A percentile compares a stretch with the other conserved stretches of the same genome.
Conservation (phyloP, 2,113 vertebrate species). For the Cairina moschata region DNA sequence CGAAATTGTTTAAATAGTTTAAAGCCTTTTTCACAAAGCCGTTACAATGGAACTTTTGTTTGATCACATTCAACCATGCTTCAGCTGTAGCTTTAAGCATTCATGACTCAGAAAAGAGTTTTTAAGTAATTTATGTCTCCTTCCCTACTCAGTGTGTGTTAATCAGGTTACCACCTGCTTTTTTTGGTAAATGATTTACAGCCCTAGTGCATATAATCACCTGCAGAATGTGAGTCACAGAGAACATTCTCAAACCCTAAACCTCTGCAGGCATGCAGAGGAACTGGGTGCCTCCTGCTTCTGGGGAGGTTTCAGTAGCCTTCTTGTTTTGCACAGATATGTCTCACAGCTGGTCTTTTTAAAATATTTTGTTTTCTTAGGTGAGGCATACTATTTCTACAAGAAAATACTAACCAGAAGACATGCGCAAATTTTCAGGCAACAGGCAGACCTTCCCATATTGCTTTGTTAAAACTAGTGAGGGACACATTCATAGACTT, state of each 20-base stretch:
- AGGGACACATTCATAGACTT: neutral
- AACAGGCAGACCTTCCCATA: neutral
- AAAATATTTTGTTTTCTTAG: slow-evolving; percentile 26
- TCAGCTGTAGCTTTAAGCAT: slow-evolving; percentile 1
- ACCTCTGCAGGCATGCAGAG: neutral
- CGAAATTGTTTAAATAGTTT: neutral
- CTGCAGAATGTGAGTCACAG: slow-evolving; percentile 24
- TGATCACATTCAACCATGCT: neutral
- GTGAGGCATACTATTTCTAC: slow-evolving; percentile 28
- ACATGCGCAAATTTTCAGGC: neutral
- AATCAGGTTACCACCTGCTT: slow-evolving; percentile 42
- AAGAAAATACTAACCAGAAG: slow-evolving; percentile 26
- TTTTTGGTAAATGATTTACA: slow-evolving; percentile 49
- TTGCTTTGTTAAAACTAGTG: neutral
- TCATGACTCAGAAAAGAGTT: slow-evolving; percentile 1
- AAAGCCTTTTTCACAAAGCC: neutral
- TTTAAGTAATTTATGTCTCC: slow-evolving; percentile 41
- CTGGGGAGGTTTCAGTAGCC: neutral
- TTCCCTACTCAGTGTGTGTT: neutral
- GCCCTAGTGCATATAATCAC: neutral
- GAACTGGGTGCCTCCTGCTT: neutral
- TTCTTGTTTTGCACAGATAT: neutral
- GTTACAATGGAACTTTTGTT: slow-evolving; percentile 8
- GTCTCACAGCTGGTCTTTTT: neutral
- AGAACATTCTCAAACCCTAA: slow-evolving; percentile 28